These are phyloP conservation scores for Toxostoma redivivum DNA, from an alignment of 2,113 vertebrate genomes.

Conservation along the genomic window DNA sequence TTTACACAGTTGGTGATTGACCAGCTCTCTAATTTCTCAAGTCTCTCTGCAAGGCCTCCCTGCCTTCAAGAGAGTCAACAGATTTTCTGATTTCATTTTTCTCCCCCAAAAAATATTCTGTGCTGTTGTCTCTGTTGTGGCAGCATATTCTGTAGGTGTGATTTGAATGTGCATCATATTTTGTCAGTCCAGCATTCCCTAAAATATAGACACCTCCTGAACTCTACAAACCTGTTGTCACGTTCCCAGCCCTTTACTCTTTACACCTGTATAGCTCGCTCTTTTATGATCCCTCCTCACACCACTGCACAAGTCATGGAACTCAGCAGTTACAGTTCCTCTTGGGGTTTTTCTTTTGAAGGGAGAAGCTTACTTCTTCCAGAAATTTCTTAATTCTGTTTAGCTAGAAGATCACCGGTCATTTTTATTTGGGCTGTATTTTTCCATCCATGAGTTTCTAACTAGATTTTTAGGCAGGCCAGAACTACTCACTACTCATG, in stretches of 20 bases:
- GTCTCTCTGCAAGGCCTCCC: background rate
- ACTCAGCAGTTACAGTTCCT: background rate
- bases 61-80: background rate
- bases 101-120: background rate
- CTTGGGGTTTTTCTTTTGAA: background rate
- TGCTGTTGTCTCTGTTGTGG: background rate
- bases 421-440: background rate
- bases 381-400: background rate
- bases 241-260: background rate
- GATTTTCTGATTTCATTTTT: background rate
- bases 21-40: background rate
- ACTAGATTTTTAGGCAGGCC: background rate
- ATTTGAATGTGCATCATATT: background rate
- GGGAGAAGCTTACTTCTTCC: background rate
- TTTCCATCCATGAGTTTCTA: background rate
- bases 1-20: background rate
- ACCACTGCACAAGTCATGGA: fast-evolving
- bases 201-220: background rate
- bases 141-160: background rate
- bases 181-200: background rate
- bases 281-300: background rate
- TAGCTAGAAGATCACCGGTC: background rate
- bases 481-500: background rate
- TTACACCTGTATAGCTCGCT: fast-evolving
- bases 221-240: background rate